These are phyloP conservation scores for Nudaria mundana DNA, from an alignment of 2,888 invertebrate genomes.

Conservation along the genomic window DNA sequence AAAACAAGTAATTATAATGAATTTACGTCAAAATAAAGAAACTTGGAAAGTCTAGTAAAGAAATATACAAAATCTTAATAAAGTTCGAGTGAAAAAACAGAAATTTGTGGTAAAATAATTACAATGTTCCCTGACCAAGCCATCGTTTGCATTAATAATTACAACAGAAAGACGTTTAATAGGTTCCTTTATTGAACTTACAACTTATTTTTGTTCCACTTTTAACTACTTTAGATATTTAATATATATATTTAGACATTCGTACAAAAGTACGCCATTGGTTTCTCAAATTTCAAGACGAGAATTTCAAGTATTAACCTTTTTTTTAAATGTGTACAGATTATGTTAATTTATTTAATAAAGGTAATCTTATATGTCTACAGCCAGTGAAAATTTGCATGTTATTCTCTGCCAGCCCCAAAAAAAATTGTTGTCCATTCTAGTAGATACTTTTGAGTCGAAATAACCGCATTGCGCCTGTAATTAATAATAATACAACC, in stretches of 20 bases:
- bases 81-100: not conserved
- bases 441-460: not conserved
- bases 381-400: no score
- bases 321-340: no score
- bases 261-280: no score
- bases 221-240: not conserved
- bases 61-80: not conserved
- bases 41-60: not conserved
- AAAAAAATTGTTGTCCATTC: not conserved
- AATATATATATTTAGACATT: no score
- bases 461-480: constrained; percentile 40
- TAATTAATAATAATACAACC: constrained; percentile 25
- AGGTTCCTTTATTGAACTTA: not conserved
- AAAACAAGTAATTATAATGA: not conserved
- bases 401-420: not conserved
- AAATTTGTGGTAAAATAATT: not conserved
- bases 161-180: not conserved
- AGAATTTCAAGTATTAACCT: no score
- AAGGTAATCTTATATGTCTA: no score
- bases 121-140: not conserved
- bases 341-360: no score
- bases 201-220: not conserved
- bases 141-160: not conserved
- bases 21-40: not conserved
- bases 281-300: not conserved